A percentile compares a stretch with the other conserved stretches of the same genome.
These are phyloP conservation scores for Eufriesea mexicana DNA, from an alignment of 1,140 invertebrate genomes.

Conservation along the genomic window DNA sequence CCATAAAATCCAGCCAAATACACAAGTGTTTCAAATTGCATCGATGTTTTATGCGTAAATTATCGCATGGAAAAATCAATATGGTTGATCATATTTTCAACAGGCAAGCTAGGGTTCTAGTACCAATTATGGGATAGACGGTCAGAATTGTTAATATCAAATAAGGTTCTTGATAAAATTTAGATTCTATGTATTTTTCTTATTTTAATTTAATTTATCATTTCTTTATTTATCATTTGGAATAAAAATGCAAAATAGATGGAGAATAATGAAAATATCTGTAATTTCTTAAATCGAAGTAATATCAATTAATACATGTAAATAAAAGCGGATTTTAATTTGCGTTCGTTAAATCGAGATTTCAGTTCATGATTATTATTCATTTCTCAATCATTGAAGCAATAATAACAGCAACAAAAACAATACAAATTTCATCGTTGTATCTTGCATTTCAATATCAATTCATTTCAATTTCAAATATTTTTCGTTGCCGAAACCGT, in stretches of 20 bases:
- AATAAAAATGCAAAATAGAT: too few species aligned
- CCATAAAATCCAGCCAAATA: too few species aligned
- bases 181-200: too few species aligned
- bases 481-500: background rate
- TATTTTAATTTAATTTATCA: too few species aligned
- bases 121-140: too few species aligned
- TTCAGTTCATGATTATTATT: background rate
- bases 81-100: too few species aligned
- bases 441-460: background rate
- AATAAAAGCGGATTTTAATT: background rate
- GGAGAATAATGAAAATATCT: too few species aligned
- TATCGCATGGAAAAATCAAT: background rate
- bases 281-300: background rate
- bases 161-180: too few species aligned
- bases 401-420: background rate
- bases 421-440: background rate
- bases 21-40: background rate
- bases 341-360: background rate
- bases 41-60: background rate
- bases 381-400: background rate
- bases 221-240: too few species aligned
- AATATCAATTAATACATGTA: too few species aligned
- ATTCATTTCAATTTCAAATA: slow-evolving; percentile 1
- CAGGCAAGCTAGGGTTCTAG: too few species aligned
- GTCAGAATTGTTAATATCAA: too few species aligned